Base-by-base conservation (phyloP, 1,140 invertebrate genomes). In the Heterodera carotae region DNA sequence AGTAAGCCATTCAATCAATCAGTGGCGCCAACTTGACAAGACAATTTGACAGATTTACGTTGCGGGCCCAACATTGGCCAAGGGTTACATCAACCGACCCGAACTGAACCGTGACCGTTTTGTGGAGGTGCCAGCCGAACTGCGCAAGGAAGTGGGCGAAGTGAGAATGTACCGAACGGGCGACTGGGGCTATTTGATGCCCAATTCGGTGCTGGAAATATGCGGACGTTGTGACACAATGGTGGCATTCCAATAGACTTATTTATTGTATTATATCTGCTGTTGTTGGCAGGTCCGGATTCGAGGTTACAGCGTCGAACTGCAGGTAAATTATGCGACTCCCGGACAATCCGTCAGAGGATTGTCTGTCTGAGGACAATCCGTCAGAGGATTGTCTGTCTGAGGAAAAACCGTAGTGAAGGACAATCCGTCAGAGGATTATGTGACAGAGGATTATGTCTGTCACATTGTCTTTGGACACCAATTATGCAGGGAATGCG, bases 221-320 rank as follows among this genome's bases (percentile, higher is more conserved):
- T 89, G 89, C 82, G 90, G 90, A 3, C 84, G 90, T 10, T 89
- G 89, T 82, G 90, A 91, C 77, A 88, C 89, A 29, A 89, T 90
- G 88, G 90, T 91, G 8, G 48, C 12, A 4, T 18, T 5, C 6
- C 39, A 43, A 43, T 12, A 43, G 12, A 43, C 39, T n/a, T n/a
- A n/a, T n/a, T n/a, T n/a, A n/a, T n/a, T n/a, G n/a, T 43, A 39
- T 2, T 1, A 43, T 10, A 43, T 2, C 3, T 5, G 5, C 22
- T 56, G 12, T 56, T 56, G 15, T 56, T 22, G 48, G 22, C 48
- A 56, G 48, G 48, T 56, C 15, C 90, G 90, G 83, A 90, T 91
- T 56, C 83, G 90, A 43, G 90, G 90, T 1, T 91, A 91, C 81
- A 89, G 89, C 25, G 88, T 91, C 48, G 90, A 91, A 84, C 82